phyloP scores from a whole-genome alignment of 2,113 vertebrate genomes.

The Phalacrocorax aristotelis region DNA sequence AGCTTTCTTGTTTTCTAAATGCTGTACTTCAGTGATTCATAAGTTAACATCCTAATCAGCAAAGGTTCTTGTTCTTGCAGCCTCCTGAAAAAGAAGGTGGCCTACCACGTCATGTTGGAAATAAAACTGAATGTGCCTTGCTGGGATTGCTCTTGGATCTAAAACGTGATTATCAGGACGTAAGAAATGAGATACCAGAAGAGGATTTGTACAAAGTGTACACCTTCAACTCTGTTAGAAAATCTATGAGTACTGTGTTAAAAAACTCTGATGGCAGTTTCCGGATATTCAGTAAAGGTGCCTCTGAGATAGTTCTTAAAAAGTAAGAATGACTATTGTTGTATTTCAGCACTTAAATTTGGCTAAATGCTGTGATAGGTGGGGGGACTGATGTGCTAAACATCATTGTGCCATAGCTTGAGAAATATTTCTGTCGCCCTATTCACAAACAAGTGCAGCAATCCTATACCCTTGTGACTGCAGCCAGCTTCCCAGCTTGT shows the following conservation, averaged over 20 bases:
- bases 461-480: background rate
- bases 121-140: slow-evolving; percentile 99
- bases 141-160: slow-evolving; percentile 91
- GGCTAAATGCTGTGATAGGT: background rate
- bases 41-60: background rate
- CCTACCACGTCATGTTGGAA: slow-evolving; percentile 94
- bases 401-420: background rate
- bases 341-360: background rate
- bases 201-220: slow-evolving; percentile 98
- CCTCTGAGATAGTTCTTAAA: slow-evolving; percentile 97
- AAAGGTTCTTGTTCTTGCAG: slow-evolving; percentile 70
- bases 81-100: slow-evolving; percentile 98
- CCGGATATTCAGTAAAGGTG: slow-evolving; percentile 99
- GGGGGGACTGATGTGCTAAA: background rate
- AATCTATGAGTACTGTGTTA: slow-evolving; percentile 98
- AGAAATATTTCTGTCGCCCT: background rate
- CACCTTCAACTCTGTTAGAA: slow-evolving; percentile 98
- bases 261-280: slow-evolving; percentile 96
- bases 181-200: slow-evolving; percentile 96
- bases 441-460: background rate
- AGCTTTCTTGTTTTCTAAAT: background rate
- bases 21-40: background rate
- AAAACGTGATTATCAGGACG: slow-evolving; percentile 94
- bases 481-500: background rate
- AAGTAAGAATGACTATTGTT: slow-evolving; percentile 82